phyloP scores from a whole-genome alignment of 2,797 vertebrate species.

The Pipistrellus pygmaeus region DNA sequence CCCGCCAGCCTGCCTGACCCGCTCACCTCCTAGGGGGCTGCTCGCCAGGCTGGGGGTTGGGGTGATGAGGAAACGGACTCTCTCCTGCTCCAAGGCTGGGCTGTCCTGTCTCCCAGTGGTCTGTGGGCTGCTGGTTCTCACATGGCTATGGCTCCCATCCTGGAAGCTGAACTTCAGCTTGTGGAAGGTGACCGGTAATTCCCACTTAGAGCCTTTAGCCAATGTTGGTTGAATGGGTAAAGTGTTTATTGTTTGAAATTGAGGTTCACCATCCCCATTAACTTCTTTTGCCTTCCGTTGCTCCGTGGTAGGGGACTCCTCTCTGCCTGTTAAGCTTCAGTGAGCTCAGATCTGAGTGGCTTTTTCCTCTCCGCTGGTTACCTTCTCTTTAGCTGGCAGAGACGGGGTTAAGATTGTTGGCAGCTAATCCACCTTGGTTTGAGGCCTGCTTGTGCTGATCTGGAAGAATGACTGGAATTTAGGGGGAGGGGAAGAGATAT shows the following conservation, averaged over 20 bases:
- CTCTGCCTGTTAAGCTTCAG: neutral
- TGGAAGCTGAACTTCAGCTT: neutral
- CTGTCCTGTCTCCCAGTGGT: neutral
- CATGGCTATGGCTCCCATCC: rapidly evolving
- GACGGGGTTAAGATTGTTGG: constrained; percentile 85
- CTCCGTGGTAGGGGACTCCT: too few species aligned
- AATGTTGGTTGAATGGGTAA: neutral
- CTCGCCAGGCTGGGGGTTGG: neutral
- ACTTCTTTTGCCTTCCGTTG: neutral
- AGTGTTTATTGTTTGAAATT: neutral
- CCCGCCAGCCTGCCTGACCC: constrained; percentile 53
- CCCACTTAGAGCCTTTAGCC: too few species aligned
- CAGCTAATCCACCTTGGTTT: constrained; percentile 88
- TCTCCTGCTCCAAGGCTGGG: neutral
- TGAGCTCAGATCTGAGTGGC: neutral
- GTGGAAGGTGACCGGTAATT: neutral
- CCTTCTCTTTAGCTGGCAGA: constrained; percentile 33
- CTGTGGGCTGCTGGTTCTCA: neutral
- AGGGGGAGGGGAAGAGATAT: constrained; percentile 84
- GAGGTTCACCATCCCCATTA: neutral
- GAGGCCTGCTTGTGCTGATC: constrained; percentile 84
- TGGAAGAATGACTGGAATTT: constrained; percentile 90
- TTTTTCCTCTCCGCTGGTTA: constrained; percentile 33
- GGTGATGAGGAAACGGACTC: neutral
- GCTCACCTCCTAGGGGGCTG: constrained; percentile 10